Percentiles rank a stretch among this genome's conserved stretches.
phyloP scores from a whole-genome alignment of 2,113 vertebrate species.

The Chlamydotis undulata region DNA sequence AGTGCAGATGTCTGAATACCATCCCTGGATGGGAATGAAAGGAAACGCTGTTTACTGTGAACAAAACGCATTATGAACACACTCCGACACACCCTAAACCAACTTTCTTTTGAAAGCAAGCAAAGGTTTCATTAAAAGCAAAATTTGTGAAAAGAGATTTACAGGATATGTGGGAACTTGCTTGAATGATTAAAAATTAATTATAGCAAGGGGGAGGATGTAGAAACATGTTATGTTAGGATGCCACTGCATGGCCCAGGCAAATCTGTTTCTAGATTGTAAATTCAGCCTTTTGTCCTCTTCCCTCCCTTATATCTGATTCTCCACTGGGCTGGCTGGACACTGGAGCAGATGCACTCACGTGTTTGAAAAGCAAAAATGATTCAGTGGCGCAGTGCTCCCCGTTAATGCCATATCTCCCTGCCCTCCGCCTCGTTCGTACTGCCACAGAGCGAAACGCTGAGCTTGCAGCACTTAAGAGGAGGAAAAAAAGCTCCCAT shows the following conservation, averaged over 20 bases:
- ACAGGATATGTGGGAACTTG: conserved; percentile 64
- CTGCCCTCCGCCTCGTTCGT: too few relatives aligned
- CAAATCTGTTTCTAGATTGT: background rate
- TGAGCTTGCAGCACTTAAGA: background rate
- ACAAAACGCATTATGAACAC: conserved; percentile 53
- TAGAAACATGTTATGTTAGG: background rate
- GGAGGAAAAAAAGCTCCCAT: background rate
- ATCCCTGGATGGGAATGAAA: conserved; percentile 65
- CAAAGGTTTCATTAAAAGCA: conserved; percentile 52
- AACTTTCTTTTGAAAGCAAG: conserved; percentile 61
- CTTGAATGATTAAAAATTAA: conserved; percentile 64
- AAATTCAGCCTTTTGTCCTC: background rate
- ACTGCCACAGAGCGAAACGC: background rate
- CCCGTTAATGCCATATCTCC: background rate
- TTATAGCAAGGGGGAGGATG: conserved; percentile 43
- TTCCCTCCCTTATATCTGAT: background rate
- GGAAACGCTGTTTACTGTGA: conserved; percentile 61
- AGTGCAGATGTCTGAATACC: conserved; percentile 57
- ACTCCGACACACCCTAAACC: conserved; percentile 62
- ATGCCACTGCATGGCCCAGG: background rate
- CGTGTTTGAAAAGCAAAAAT: background rate
- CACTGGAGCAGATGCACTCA: background rate
- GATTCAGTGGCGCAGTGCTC: background rate
- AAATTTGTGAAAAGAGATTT: conserved; percentile 57
- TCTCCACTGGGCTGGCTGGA: background rate